phyloP scores from a whole-genome alignment of 1,140 invertebrate species.

The Cyclargus thomasi region DNA sequence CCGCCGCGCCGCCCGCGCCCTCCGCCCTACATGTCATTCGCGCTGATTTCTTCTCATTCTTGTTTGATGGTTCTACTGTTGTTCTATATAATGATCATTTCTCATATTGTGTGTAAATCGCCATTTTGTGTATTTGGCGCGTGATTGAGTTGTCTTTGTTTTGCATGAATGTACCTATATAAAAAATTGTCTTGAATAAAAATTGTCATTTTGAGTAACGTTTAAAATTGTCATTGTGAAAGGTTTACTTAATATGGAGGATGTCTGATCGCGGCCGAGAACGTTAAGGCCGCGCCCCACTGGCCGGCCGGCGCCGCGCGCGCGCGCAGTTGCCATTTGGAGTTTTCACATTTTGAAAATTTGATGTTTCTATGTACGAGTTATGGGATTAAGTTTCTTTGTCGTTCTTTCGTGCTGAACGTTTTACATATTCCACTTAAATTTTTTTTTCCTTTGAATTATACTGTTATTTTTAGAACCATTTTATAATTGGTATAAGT shows the following conservation, averaged over 20 bases:
- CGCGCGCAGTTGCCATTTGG: slow-evolving; percentile 3
- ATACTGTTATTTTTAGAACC: slow-evolving; percentile 66
- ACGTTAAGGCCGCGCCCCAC: slow-evolving; percentile 11
- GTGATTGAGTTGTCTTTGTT: slow-evolving; percentile 54
- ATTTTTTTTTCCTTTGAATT: slow-evolving; percentile 57
- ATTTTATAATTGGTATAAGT: slow-evolving; percentile 73
- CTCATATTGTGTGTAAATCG: slow-evolving; percentile 56
- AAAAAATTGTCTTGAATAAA: slow-evolving; percentile 22
- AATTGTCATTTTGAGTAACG: not conserved
- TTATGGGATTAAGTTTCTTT: slow-evolving; percentile 42
- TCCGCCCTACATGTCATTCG: slow-evolving; percentile 44
- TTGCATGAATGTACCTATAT: slow-evolving; percentile 42
- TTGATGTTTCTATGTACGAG: slow-evolving; percentile 41
- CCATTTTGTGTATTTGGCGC: slow-evolving; percentile 61
- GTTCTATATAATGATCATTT: slow-evolving; percentile 53
- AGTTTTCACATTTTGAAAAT: not conserved
- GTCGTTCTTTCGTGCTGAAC: slow-evolving; percentile 36
- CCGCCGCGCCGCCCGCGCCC: slow-evolving; percentile 50
- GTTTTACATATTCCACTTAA: slow-evolving; percentile 45
- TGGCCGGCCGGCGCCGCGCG: slow-evolving; percentile 18
- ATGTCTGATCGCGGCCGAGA: slow-evolving; percentile 25
- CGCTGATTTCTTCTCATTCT: slow-evolving; percentile 55
- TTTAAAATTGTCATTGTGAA: slow-evolving; percentile 21
- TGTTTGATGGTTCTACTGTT: slow-evolving; percentile 63
- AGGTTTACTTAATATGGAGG: slow-evolving; percentile 23